phyloP scores from a whole-genome alignment of 2,888 invertebrate species.

The Osedax frankpressi region DNA sequence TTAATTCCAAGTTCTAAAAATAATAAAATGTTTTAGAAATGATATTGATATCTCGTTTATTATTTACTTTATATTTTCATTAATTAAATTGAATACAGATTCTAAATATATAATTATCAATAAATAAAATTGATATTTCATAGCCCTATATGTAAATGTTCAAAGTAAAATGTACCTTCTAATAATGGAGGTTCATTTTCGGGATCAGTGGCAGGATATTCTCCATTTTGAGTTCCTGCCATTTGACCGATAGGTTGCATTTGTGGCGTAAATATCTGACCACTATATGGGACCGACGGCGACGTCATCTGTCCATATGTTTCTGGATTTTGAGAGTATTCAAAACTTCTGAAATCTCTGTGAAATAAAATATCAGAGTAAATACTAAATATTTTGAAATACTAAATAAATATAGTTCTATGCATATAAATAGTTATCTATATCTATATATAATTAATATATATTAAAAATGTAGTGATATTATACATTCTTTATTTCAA shows the following conservation, averaged over 20 bases:
- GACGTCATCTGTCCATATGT: background rate
- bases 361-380: background rate
- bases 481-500: too few species aligned
- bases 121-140: too few species aligned
- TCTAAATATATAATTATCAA: too few species aligned
- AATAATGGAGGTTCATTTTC: slow-evolving; percentile 1
- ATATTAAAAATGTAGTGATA: too few species aligned
- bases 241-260: background rate
- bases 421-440: too few species aligned
- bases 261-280: background rate
- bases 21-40: background rate
- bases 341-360: background rate
- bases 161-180: too few species aligned
- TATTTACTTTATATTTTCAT: background rate
- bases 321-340: background rate
- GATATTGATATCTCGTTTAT: background rate
- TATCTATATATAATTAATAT: too few species aligned
- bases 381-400: background rate
- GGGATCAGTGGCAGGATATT: background rate
- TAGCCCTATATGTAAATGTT: too few species aligned
- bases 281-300: background rate
- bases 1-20: slow-evolving; percentile 70
- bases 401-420: too few species aligned
- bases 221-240: background rate
- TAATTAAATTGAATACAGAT: too few species aligned